phyloP scores from a whole-genome alignment of 2,113 vertebrate species.

The Pelmatolapia mariae region DNA sequence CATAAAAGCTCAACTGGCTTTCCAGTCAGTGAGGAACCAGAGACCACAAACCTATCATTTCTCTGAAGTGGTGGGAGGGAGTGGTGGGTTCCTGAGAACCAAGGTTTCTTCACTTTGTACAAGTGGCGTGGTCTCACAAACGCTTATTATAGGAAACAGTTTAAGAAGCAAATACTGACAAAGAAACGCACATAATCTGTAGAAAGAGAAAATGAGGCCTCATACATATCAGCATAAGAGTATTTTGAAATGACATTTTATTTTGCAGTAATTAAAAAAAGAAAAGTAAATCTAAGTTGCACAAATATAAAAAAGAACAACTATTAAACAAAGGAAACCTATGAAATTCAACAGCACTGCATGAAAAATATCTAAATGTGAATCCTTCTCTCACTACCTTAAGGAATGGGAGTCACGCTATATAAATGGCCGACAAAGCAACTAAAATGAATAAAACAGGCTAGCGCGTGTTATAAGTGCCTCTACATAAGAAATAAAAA shows the following conservation, averaged over 20 bases:
- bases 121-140: too few species aligned
- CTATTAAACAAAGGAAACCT: neutral
- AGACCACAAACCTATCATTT: constrained; percentile 13
- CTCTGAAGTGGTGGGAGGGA: constrained; percentile 31
- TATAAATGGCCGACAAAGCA: neutral
- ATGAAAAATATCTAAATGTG: neutral
- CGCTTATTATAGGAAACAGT: neutral
- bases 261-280: neutral
- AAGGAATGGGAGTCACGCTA: neutral
- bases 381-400: neutral
- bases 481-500: neutral
- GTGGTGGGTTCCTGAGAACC: neutral
- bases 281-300: neutral
- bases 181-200: neutral
- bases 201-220: neutral
- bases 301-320: neutral
- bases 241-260: neutral
- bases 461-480: fast-evolving
- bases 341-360: neutral
- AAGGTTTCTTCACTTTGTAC: neutral
- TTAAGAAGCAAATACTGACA: neutral
- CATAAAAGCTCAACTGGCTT: neutral
- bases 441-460: neutral
- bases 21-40: constrained; percentile 7
- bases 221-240: neutral